Evolutionary conservation across 2,888 invertebrate species (phyloP).

Genomic region (Hypena proboscidalis): DNA sequence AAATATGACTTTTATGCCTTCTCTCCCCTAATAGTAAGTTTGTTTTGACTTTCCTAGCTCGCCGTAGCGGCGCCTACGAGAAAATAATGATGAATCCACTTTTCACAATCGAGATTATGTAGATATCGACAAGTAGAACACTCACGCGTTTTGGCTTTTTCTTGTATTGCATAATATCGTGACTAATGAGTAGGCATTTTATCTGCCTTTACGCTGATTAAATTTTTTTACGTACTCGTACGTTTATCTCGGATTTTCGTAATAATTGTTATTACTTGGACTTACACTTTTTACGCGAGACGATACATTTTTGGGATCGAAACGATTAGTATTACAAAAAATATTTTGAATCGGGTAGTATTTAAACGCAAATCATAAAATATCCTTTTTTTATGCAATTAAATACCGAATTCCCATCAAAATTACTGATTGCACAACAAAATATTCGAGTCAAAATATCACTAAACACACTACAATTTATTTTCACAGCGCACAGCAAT

Average conservation of each 20-base stretch:
- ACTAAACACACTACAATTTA: no score
- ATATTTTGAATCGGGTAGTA: no score
- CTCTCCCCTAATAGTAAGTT: slow-evolving; percentile 47
- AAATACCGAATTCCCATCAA: no score
- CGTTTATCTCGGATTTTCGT: slow-evolving; percentile 2
- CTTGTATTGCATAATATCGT: slow-evolving; percentile 33
- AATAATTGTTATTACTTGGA: no score
- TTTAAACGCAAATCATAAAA: no score
- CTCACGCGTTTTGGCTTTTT: slow-evolving; percentile 63
- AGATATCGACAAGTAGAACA: slow-evolving; percentile 61
- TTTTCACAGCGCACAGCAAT: no score
- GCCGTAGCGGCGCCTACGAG: slow-evolving; percentile 62
- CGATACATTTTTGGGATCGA: no score
- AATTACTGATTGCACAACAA: no score
- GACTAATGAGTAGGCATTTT: slow-evolving; percentile 22
- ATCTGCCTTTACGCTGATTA: slow-evolving; percentile 14
- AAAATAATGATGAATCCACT: slow-evolving; percentile 64
- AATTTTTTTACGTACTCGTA: neutral
- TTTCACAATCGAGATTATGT: slow-evolving; percentile 67
- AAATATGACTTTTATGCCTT: slow-evolving; percentile 22
- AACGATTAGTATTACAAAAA: no score
- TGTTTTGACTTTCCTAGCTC: slow-evolving; percentile 64
- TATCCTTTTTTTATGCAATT: no score
- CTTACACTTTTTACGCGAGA: no score
- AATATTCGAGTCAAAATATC: no score